Percentiles rank a stretch among this genome's conserved stretches.
These are phyloP conservation scores for Pontoporia blainvillei DNA, from an alignment of 2,113 vertebrate genomes.

Conservation along the genomic window DNA sequence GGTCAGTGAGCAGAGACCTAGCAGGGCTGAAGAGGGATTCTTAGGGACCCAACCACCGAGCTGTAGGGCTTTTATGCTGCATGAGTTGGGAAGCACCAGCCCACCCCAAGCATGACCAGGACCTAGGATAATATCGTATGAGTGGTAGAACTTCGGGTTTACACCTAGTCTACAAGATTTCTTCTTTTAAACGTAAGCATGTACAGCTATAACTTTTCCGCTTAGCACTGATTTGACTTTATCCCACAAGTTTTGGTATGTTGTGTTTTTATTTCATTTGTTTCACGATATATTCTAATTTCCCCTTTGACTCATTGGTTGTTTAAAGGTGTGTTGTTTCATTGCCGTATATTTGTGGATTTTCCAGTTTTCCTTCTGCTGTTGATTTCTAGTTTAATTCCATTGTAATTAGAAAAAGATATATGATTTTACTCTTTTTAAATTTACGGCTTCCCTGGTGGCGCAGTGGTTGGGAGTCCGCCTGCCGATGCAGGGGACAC, in stretches of 20 bases:
- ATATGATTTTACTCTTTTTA: too few species aligned
- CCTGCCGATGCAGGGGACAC: too few species aligned
- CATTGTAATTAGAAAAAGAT: too few species aligned
- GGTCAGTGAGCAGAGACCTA: not conserved
- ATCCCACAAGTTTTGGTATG: not conserved
- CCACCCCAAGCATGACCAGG: too few species aligned
- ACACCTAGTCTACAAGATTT: not conserved
- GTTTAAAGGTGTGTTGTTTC: too few species aligned
- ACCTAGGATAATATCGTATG: fast-evolving
- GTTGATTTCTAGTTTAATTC: too few species aligned
- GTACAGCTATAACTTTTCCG: not conserved
- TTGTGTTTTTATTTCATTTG: not conserved
- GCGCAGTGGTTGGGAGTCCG: too few species aligned
- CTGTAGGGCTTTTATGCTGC: not conserved
- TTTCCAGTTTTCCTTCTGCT: too few species aligned
- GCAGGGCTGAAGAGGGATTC: not conserved
- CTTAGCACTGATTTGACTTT: not conserved
- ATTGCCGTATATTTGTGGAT: too few species aligned
- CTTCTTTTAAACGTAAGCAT: not conserved
- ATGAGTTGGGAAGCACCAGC: not conserved
- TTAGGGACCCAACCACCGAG: not conserved
- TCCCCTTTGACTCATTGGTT: too few species aligned
- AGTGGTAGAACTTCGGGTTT: not conserved
- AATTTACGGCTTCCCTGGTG: too few species aligned
- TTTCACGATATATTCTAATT: too few species aligned